A percentile compares a stretch with the other conserved stretches of the same genome.
Conservation (phyloP, 2,888 invertebrate genomes). For the Torymus auratus region DNA sequence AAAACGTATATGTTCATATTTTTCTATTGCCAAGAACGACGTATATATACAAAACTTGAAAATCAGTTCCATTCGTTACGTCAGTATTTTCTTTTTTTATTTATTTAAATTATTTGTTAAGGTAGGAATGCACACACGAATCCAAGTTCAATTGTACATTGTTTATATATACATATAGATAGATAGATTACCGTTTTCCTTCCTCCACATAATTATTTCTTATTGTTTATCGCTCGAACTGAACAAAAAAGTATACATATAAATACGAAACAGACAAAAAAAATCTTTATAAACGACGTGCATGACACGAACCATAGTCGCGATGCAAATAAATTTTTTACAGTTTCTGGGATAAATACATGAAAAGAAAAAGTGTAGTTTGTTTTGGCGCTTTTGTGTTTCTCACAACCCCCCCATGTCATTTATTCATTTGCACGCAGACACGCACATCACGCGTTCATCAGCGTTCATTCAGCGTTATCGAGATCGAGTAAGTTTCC, state of each 20-base stretch:
- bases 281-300: slow-evolving; percentile 49
- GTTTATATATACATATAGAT: slow-evolving; percentile 6
- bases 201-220: slow-evolving; percentile 18
- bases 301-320: slow-evolving; percentile 27
- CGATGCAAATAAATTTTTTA: slow-evolving; percentile 46
- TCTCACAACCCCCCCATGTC: slow-evolving; percentile 11
- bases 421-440: neutral
- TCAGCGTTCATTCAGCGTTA: too few relatives aligned
- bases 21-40: slow-evolving; percentile 38
- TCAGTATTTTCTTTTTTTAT: slow-evolving; percentile 54
- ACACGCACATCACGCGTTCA: too few relatives aligned
- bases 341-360: slow-evolving; percentile 38
- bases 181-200: slow-evolving; percentile 11
- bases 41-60: slow-evolving; percentile 20
- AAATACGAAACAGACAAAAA: slow-evolving; percentile 31
- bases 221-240: slow-evolving; percentile 24
- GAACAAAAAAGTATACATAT: slow-evolving; percentile 20
- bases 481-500: neutral
- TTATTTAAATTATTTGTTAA: slow-evolving; percentile 56
- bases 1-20: slow-evolving; percentile 38
- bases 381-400: slow-evolving; percentile 41
- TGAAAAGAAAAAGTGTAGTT: slow-evolving; percentile 22
- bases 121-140: slow-evolving; percentile 8
- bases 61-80: slow-evolving; percentile 61
- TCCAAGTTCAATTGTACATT: slow-evolving; percentile 28